phyloP scores from a whole-genome alignment of 2,113 vertebrate species.

The Casuarius casuarius region DNA sequence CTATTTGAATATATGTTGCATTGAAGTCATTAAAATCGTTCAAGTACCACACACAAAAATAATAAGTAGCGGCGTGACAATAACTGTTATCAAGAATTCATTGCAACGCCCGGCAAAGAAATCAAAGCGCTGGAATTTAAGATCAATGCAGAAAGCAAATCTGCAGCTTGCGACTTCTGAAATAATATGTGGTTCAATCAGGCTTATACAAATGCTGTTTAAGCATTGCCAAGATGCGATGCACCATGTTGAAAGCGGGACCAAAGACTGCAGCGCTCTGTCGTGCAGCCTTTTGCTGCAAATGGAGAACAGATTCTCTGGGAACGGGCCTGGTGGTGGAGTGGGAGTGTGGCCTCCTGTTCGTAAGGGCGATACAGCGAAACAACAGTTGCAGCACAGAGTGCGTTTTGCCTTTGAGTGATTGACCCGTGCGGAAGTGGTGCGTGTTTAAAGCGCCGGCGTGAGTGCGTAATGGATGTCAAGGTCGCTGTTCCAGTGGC shows the following conservation, averaged over 20 bases:
- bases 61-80: not conserved
- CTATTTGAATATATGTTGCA: constrained; percentile 9
- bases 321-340: not conserved
- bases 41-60: not conserved
- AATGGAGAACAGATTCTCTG: not conserved
- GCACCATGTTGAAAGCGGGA: not conserved
- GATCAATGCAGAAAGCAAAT: not conserved
- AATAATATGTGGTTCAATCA: not conserved
- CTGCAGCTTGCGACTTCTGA: not conserved
- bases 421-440: constrained; percentile 23
- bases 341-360: not conserved
- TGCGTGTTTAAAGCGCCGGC: constrained; percentile 20
- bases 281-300: not conserved
- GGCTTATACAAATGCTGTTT: not conserved
- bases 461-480: not conserved
- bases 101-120: not conserved
- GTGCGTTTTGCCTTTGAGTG: not conserved
- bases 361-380: not conserved
- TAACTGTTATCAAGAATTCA: not conserved
- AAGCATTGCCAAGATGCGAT: not conserved
- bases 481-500: not conserved
- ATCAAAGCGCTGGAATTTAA: not conserved
- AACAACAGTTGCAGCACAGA: not conserved
- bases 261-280: not conserved
- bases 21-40: constrained; percentile 20